phyloP scores from a whole-genome alignment of 2,113 vertebrate species.

The Eudyptes chrysolophus region DNA sequence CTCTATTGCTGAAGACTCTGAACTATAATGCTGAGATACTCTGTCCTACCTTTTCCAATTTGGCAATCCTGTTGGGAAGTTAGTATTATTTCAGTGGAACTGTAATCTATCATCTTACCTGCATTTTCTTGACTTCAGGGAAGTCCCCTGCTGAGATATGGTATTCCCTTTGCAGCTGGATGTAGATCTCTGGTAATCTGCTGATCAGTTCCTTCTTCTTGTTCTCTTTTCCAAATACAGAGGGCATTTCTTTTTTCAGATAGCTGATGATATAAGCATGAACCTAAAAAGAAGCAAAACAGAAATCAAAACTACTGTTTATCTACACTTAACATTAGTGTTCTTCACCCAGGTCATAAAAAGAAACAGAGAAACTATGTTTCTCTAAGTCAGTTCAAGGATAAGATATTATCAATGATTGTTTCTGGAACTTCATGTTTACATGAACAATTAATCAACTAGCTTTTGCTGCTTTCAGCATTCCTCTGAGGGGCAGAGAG shows the following conservation, averaged over 20 bases:
- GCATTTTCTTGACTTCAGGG: constrained; percentile 92
- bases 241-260: constrained; percentile 97
- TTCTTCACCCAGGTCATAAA: background rate
- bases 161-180: constrained; percentile 88
- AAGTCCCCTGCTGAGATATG: constrained; percentile 97
- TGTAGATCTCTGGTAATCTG: constrained; percentile 90
- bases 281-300: constrained; percentile 77
- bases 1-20: background rate
- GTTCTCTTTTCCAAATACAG: constrained; percentile 92
- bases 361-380: background rate
- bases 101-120: constrained; percentile 75
- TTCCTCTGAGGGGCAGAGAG: background rate
- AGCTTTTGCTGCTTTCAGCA: background rate
- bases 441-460: background rate
- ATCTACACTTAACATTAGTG: background rate
- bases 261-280: constrained; percentile 97
- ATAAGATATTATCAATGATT: background rate
- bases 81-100: background rate
- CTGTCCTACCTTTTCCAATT: background rate
- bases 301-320: background rate
- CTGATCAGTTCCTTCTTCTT: constrained; percentile 94
- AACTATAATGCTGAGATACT: background rate
- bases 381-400: background rate
- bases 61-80: background rate
- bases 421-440: background rate